These are phyloP conservation scores for Microcebus jonahi DNA, from an alignment of 2,113 vertebrate genomes.

Conservation along the genomic window DNA sequence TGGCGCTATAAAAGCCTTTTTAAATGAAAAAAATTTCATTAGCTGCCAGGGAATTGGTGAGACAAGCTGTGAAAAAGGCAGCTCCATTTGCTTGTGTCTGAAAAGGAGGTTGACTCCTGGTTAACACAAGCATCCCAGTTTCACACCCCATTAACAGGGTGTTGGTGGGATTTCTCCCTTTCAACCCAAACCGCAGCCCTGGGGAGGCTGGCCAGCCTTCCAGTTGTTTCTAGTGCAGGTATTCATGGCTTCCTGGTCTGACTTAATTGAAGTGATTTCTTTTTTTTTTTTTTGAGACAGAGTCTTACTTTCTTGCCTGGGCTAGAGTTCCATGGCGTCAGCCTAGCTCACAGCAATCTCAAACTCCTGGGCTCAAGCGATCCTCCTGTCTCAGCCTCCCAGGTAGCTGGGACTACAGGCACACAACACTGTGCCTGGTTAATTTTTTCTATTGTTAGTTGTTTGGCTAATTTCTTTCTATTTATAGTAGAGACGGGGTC, in stretches of 20 bases:
- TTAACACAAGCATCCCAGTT: background rate
- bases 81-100: background rate
- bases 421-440: no score
- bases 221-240: background rate
- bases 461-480: no score
- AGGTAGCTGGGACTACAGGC: no score
- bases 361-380: no score
- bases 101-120: background rate
- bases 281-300: no score
- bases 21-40: background rate
- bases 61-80: background rate
- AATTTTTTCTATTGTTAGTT: no score
- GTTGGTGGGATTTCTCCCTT: slow-evolving; percentile 37
- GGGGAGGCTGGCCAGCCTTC: slow-evolving; percentile 11
- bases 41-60: background rate
- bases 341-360: no score
- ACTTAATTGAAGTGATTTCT: background rate
- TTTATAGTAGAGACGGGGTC: no score
- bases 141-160: slow-evolving; percentile 57
- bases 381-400: no score
- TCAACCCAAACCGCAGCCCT: slow-evolving; percentile 4
- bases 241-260: background rate
- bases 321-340: no score
- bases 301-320: no score
- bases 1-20: background rate